These are phyloP conservation scores for Numenius arquata DNA, from an alignment of 2,113 vertebrate species.

Conservation along the genomic window DNA sequence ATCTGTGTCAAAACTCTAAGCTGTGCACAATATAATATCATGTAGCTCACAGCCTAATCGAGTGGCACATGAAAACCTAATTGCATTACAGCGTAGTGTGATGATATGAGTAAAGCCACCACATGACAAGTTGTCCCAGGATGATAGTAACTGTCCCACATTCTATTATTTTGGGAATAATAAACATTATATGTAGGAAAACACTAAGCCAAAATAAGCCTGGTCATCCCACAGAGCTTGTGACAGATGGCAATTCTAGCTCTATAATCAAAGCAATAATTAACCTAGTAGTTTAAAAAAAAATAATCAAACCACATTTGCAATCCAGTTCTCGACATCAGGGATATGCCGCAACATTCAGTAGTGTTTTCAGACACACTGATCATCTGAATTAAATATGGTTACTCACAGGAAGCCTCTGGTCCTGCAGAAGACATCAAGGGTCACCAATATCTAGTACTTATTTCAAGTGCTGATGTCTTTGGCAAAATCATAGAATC, in stretches of 20 bases:
- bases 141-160: background rate
- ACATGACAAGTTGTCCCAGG: constrained; percentile 4
- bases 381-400: background rate
- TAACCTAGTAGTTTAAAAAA: background rate
- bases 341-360: background rate
- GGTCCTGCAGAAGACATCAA: background rate
- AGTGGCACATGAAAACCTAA: background rate
- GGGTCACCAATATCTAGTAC: background rate
- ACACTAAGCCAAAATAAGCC: background rate
- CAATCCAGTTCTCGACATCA: background rate
- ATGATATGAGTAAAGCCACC: constrained; percentile 7
- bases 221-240: constrained; percentile 46
- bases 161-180: constrained; percentile 40
- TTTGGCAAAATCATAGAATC: background rate
- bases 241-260: constrained; percentile 34
- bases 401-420: background rate
- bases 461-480: background rate
- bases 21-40: background rate
- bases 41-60: background rate
- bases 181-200: constrained; percentile 34
- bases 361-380: background rate
- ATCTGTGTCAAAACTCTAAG: background rate
- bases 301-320: background rate
- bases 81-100: background rate
- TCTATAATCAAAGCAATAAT: constrained; percentile 32